phyloP scores from a whole-genome alignment of 2,113 vertebrate genomes.

The Dicaeum eximium region DNA sequence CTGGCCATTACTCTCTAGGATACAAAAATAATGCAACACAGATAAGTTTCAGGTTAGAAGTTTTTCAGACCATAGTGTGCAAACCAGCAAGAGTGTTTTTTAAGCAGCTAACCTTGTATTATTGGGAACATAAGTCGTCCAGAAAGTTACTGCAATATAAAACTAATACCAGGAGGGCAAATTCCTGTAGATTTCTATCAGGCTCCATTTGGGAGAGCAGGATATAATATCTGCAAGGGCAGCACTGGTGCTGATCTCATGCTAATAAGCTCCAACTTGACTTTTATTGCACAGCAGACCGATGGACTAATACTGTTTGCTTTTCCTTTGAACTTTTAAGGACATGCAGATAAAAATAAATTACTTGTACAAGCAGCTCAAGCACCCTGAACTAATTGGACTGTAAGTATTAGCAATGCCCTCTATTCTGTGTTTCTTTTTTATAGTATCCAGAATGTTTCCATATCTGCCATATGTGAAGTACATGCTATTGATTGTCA shows the following conservation, averaged over 20 bases:
- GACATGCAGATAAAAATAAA: constrained; percentile 2
- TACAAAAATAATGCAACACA: background rate
- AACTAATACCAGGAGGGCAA: background rate
- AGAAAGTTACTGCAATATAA: background rate
- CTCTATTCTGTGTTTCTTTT: background rate
- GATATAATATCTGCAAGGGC: background rate
- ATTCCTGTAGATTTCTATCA: background rate
- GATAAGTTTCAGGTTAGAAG: background rate
- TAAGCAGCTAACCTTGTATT: background rate
- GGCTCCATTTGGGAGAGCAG: background rate
- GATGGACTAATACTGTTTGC: background rate
- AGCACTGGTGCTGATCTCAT: background rate
- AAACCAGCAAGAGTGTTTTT: background rate
- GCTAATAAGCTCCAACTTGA: background rate
- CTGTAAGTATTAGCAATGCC: constrained; percentile 2
- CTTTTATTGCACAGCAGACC: background rate
- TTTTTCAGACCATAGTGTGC: background rate
- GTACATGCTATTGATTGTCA: background rate
- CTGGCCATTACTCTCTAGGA: background rate
- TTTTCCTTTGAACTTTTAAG: constrained; percentile 33
- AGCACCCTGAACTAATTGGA: background rate
- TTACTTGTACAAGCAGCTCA: background rate
- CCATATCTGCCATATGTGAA: background rate
- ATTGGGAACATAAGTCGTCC: background rate
- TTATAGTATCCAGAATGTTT: background rate